Conservation (phyloP, 2,888 invertebrate species). For the Drosophila austrosaltans region DNA sequence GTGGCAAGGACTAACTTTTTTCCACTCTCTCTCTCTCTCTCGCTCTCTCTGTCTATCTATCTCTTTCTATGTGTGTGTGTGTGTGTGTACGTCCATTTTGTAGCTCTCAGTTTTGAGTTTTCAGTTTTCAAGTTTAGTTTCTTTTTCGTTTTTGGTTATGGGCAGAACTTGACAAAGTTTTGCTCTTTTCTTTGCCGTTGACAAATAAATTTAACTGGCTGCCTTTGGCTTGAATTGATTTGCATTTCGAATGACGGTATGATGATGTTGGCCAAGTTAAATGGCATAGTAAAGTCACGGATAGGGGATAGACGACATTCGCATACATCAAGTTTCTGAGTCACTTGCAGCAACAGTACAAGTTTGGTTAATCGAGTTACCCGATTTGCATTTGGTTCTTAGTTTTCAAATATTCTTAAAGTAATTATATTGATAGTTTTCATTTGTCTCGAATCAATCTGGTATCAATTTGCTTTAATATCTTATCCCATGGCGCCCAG, state of each 20-base stretch:
- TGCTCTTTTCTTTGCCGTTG: slow-evolving; percentile 76
- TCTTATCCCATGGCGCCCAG: background rate
- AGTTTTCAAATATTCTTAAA: background rate
- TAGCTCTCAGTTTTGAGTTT: slow-evolving; percentile 35
- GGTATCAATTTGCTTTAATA: background rate
- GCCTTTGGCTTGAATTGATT: slow-evolving; percentile 19
- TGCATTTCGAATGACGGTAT: slow-evolving; percentile 6
- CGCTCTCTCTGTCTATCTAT: background rate
- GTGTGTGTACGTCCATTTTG: slow-evolving; percentile 11
- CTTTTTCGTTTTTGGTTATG: slow-evolving; percentile 33
- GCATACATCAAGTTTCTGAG: background rate
- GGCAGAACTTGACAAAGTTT: slow-evolving; percentile 61
- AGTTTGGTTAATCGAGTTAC: slow-evolving; percentile 1
- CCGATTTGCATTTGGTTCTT: slow-evolving; percentile 56
- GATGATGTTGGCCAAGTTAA: slow-evolving; percentile 13
- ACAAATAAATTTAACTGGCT: slow-evolving; percentile 66
- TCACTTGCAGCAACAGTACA: background rate
- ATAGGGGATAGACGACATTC: background rate
- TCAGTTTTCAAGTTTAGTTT: slow-evolving; percentile 48
- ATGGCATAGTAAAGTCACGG: slow-evolving; percentile 8
- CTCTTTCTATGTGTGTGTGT: background rate
- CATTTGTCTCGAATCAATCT: background rate
- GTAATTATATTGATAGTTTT: background rate
- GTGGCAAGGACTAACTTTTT: slow-evolving; percentile 14
- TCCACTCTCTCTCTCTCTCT: background rate